Conservation (phyloP, 2,888 invertebrate genomes). For the Dromius quadrimaculatus region DNA sequence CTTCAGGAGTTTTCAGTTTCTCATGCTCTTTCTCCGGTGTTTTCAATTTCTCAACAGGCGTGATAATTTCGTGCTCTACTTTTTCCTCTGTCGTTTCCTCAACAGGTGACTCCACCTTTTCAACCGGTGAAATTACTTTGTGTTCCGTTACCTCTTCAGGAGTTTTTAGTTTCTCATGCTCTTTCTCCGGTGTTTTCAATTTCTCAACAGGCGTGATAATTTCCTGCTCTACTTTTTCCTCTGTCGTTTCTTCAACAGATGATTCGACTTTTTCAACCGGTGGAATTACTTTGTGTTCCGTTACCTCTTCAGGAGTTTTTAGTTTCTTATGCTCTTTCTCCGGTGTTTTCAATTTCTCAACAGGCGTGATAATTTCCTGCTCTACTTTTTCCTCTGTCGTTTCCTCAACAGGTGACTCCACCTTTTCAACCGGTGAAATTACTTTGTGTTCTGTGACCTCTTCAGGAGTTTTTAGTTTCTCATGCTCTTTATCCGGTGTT, state of each 20-base stretch:
- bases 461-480: background rate
- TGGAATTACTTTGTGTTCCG: slow-evolving; percentile 25
- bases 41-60: slow-evolving; percentile 10
- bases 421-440: slow-evolving; percentile 17
- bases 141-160: too few species aligned
- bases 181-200: too few species aligned
- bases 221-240: slow-evolving; percentile 11
- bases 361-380: slow-evolving; percentile 26
- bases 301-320: slow-evolving; percentile 23
- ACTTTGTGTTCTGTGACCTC: background rate
- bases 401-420: slow-evolving; percentile 29
- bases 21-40: slow-evolving; percentile 12
- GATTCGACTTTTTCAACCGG: slow-evolving; percentile 39
- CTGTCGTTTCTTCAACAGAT: background rate
- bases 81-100: too few species aligned
- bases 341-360: slow-evolving; percentile 39
- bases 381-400: too few species aligned
- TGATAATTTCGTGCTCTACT: too few species aligned
- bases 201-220: background rate
- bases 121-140: too few species aligned
- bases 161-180: too few species aligned
- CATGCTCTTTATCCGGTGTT: background rate
- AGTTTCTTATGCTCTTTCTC: too few species aligned
- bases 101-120: background rate
- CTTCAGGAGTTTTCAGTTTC: slow-evolving; percentile 7